These are phyloP conservation scores for Proteles cristata DNA, from an alignment of 2,113 vertebrate genomes.

Conservation along the genomic window DNA sequence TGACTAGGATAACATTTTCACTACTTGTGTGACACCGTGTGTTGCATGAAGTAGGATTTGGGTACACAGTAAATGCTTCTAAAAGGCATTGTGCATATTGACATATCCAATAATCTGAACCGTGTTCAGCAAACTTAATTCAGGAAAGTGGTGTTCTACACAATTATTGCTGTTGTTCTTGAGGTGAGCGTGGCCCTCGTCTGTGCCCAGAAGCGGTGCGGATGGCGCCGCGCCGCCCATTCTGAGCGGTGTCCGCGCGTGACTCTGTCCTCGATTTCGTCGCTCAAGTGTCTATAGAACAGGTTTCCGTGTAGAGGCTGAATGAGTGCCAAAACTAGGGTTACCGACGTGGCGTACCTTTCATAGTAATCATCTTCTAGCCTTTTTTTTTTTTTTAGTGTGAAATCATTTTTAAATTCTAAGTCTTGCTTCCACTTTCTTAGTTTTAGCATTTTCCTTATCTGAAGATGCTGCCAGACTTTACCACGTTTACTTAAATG, in stretches of 20 bases:
- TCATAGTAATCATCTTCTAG: conserved; percentile 66
- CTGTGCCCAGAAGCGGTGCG: background rate
- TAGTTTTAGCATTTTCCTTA: conserved; percentile 72
- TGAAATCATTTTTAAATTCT: conserved; percentile 72
- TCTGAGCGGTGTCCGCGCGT: conserved; percentile 10
- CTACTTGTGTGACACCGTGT: conserved; percentile 95
- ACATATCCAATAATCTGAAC: conserved; percentile 99
- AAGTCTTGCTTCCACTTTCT: conserved; percentile 77
- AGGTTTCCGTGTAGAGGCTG: conserved; percentile 62
- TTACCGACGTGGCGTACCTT: conserved; percentile 65
- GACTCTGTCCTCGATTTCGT: conserved; percentile 73
- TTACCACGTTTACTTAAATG: conserved; percentile 55
- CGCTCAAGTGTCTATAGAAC: conserved; percentile 57
- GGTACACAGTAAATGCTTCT: conserved; percentile 98
- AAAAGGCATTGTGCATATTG: conserved; percentile 96
- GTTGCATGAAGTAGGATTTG: conserved; percentile 90
- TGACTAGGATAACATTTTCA: conserved; percentile 94
- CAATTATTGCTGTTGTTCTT: conserved; percentile 75
- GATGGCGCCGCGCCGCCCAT: conserved; percentile 28
- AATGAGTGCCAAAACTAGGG: conserved; percentile 70
- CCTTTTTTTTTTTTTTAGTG: conserved; percentile 4
- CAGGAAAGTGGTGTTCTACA: conserved; percentile 88
- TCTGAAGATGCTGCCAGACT: conserved; percentile 73
- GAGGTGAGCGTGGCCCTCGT: conserved; percentile 62
- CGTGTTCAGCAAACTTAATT: conserved; percentile 97